Percentiles rank a stretch among this genome's conserved stretches.
Conservation (phyloP, 2,797 vertebrate genomes). For the Paratrypauchen microcephalus region DNA sequence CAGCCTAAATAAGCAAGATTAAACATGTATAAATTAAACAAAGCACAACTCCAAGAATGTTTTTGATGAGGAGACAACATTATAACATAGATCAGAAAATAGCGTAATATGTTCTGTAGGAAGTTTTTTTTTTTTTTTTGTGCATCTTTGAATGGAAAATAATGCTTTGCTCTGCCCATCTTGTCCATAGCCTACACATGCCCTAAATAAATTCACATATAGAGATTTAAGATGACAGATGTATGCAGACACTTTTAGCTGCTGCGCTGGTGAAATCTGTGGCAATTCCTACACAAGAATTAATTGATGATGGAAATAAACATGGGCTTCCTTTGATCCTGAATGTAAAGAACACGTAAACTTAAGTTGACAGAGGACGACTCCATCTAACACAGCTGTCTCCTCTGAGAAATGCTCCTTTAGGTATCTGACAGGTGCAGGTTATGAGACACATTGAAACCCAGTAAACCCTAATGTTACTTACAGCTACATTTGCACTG, state of each 20-base stretch:
- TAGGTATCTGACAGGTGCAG: not conserved
- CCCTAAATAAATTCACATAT: constrained; percentile 5
- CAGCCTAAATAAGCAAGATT: too few species aligned
- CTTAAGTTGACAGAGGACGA: constrained; percentile 40
- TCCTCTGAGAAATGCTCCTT: constrained; percentile 21
- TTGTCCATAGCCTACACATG: not conserved
- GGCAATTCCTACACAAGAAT: constrained; percentile 25
- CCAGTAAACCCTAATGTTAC: constrained; percentile 8
- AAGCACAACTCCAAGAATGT: too few species aligned
- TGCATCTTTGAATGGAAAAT: too few species aligned
- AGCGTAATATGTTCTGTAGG: too few species aligned
- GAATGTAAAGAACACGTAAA: constrained; percentile 30
- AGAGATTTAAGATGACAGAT: constrained; percentile 9
- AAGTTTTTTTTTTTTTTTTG: too few species aligned
- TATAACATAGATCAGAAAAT: too few species aligned
- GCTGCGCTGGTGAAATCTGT: constrained; percentile 29
- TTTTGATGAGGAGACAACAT: too few species aligned
- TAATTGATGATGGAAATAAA: constrained; percentile 35
- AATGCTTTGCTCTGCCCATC: not conserved
- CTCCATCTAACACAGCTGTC: constrained; percentile 31
- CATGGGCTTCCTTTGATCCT: constrained; percentile 47
- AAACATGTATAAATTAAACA: too few species aligned
- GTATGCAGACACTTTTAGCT: constrained; percentile 16
- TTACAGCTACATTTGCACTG: not conserved
- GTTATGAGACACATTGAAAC: constrained; percentile 39